These are phyloP conservation scores for Macquaria ambigua DNA, from an alignment of 2,113 vertebrate species.

Conservation along the genomic window DNA sequence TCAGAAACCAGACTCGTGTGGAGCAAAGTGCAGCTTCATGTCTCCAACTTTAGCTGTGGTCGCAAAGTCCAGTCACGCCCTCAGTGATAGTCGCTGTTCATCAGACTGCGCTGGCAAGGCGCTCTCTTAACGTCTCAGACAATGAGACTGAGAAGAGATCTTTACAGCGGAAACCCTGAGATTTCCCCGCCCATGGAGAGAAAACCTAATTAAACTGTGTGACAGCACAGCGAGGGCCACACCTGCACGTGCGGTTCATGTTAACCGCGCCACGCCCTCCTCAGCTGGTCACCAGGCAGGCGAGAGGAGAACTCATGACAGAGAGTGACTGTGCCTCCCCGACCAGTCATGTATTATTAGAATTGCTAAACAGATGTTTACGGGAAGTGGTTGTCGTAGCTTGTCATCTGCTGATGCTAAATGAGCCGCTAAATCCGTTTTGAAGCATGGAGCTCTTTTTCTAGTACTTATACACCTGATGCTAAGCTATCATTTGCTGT, in stretches of 20 bases:
- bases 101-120: background rate
- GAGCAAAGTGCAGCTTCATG: slow-evolving; percentile 13
- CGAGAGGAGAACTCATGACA: slow-evolving; percentile 5
- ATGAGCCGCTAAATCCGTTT: slow-evolving; percentile 7
- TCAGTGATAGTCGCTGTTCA: slow-evolving; percentile 11
- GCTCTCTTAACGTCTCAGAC: slow-evolving; percentile 40
- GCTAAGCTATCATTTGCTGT: slow-evolving; percentile 8
- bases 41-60: slow-evolving; percentile 51
- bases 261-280: slow-evolving; percentile 49
- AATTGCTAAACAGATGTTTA: slow-evolving; percentile 42
- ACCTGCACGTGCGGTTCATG: slow-evolving; percentile 63
- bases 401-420: slow-evolving; percentile 36
- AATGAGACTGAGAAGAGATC: slow-evolving; percentile 32
- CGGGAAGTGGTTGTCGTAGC: slow-evolving; percentile 20
- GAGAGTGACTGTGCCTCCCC: background rate
- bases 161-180: slow-evolving; percentile 42
- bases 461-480: background rate
- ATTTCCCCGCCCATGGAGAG: slow-evolving; percentile 3
- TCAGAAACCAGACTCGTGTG: background rate
- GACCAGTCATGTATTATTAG: slow-evolving; percentile 19
- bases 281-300: slow-evolving; percentile 61
- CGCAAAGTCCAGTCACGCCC: slow-evolving; percentile 44
- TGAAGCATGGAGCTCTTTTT: background rate
- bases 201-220: slow-evolving; percentile 64
- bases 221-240: slow-evolving; percentile 58